phyloP scores from a whole-genome alignment of 2,113 vertebrate species.

The Castor canadensis region DNA sequence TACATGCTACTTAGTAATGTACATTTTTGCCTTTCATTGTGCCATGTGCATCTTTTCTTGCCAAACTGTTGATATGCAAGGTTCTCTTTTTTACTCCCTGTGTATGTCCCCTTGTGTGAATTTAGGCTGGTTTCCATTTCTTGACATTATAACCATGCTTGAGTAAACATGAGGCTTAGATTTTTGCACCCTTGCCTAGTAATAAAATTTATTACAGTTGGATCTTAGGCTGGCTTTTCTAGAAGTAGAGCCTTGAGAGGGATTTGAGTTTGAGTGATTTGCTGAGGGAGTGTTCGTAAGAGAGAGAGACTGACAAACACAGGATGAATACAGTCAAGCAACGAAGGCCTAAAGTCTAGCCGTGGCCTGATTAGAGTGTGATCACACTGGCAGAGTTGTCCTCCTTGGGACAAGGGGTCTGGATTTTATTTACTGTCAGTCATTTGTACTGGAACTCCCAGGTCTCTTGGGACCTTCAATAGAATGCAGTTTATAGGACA shows the following conservation, averaged over 20 bases:
- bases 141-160: neutral
- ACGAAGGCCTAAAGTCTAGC: neutral
- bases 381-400: no score
- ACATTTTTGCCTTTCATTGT: fast-evolving
- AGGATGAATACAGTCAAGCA: neutral
- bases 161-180: neutral
- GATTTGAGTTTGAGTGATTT: neutral
- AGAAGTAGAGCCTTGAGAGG: neutral
- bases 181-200: neutral
- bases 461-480: neutral
- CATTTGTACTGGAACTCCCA: neutral
- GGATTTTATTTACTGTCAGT: neutral
- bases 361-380: neutral
- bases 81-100: fast-evolving
- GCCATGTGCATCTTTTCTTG: fast-evolving
- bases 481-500: neutral
- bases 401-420: neutral
- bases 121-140: neutral
- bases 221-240: neutral
- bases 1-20: neutral
- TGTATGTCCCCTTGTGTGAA: fast-evolving
- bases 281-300: neutral
- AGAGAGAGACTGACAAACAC: neutral
- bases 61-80: no score
- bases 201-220: neutral